Conservation (phyloP, 2,113 vertebrate genomes). For the Petrocephalus zakoni region DNA sequence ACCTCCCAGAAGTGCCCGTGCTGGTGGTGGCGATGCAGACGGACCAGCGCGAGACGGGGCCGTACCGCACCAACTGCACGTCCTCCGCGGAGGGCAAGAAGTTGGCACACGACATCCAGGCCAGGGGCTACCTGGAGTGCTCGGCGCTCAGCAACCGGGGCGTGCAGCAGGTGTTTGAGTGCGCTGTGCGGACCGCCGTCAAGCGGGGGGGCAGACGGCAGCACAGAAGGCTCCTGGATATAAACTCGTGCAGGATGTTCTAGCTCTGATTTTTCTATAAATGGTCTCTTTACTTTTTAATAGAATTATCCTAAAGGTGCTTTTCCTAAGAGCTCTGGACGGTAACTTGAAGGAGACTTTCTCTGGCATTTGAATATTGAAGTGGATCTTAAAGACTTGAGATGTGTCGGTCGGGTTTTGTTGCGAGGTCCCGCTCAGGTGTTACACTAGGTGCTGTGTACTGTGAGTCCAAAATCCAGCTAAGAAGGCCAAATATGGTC, state of each 20-base stretch:
- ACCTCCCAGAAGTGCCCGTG: constrained; percentile 78
- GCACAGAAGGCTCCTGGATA: constrained; percentile 70
- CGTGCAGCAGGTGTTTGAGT: constrained; percentile 91
- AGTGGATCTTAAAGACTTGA: not conserved
- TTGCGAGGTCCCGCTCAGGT: not conserved
- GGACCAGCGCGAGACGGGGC: constrained; percentile 77
- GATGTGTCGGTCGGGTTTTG: not conserved
- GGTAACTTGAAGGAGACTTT: not conserved
- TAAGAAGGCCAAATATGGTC: not conserved
- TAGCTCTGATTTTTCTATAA: constrained; percentile 44
- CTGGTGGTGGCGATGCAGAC: constrained; percentile 90
- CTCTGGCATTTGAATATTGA: not conserved
- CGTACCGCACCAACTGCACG: constrained; percentile 68
- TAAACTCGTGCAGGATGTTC: constrained; percentile 82
- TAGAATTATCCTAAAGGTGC: not conserved
- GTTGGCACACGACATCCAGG: constrained; percentile 78
- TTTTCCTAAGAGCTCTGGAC: not conserved
- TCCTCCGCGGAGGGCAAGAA: constrained; percentile 67
- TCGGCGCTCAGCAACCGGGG: constrained; percentile 86
- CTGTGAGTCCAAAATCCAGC: not conserved
- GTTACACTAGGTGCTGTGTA: not conserved
- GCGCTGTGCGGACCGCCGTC: constrained; percentile 78
- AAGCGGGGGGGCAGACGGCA: constrained; percentile 69
- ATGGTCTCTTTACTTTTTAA: not conserved
- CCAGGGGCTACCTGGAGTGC: constrained; percentile 91